A percentile compares a stretch with the other conserved stretches of the same genome.
Evolutionary conservation across 2,797 vertebrate genomes (phyloP).

Genomic region (Sebastes trivittatus): DNA sequence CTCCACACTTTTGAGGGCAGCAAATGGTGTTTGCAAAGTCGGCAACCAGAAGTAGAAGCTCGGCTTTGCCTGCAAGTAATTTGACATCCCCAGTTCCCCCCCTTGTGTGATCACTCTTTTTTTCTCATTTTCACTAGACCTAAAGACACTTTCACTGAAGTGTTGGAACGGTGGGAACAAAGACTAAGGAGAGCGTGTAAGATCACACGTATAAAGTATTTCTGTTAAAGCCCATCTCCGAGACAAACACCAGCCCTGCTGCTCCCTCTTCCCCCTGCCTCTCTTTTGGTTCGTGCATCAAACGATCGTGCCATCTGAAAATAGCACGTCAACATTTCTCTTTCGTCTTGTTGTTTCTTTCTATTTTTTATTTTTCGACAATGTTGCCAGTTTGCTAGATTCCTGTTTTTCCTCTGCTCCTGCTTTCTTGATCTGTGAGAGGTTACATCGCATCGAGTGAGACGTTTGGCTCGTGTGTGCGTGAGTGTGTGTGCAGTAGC

Average conservation of each 20-base stretch:
- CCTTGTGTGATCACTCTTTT: slow-evolving; percentile 11
- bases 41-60: slow-evolving; percentile 42
- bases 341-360: slow-evolving; percentile 65
- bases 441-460: slow-evolving; percentile 82
- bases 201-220: slow-evolving; percentile 73
- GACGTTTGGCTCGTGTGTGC: slow-evolving; percentile 36
- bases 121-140: slow-evolving; percentile 57
- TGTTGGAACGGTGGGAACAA: slow-evolving; percentile 54
- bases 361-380: slow-evolving; percentile 64
- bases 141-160: slow-evolving; percentile 58
- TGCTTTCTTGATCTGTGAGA: slow-evolving; percentile 78
- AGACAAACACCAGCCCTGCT: slow-evolving; percentile 65
- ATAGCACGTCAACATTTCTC: slow-evolving; percentile 78
- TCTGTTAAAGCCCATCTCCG: slow-evolving; percentile 71
- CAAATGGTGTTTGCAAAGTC: slow-evolving; percentile 65
- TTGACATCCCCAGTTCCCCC: slow-evolving; percentile 21
- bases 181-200: slow-evolving; percentile 61
- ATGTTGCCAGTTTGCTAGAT: slow-evolving; percentile 80
- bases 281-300: slow-evolving; percentile 70
- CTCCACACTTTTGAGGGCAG: slow-evolving; percentile 66
- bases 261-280: slow-evolving; percentile 31
- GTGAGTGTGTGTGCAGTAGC: slow-evolving; percentile 31
- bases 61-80: slow-evolving; percentile 47
- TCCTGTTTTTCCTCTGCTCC: slow-evolving; percentile 78
- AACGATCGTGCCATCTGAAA: slow-evolving; percentile 76